Evolutionary conservation across 1,140 invertebrate species (phyloP).

Genomic region (Drosophila gunungcola): DNA sequence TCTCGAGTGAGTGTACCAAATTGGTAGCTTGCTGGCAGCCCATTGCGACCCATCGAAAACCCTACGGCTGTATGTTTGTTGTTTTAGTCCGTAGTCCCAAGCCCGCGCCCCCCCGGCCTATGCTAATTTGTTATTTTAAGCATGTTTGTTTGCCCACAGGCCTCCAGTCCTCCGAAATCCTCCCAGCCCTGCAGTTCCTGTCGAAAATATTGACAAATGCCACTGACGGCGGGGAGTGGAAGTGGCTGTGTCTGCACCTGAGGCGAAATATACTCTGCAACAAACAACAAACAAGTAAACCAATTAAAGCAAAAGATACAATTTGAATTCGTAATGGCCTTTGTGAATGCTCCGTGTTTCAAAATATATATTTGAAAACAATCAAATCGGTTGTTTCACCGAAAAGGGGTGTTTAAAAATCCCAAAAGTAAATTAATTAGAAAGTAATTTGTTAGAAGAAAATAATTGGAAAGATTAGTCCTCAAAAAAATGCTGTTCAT

Average conservation of each 20-base stretch:
- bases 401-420: background rate
- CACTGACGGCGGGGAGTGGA: slow-evolving; percentile 33
- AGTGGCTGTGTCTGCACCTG: slow-evolving; percentile 60
- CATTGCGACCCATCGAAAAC: slow-evolving; percentile 4
- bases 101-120: slow-evolving; percentile 49
- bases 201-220: slow-evolving; percentile 75
- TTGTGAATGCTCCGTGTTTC: slow-evolving; percentile 11
- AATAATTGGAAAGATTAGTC: too few relatives aligned
- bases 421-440: slow-evolving; percentile 13
- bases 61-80: slow-evolving; percentile 44
- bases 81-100: slow-evolving; percentile 44
- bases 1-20: slow-evolving; percentile 60
- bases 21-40: slow-evolving; percentile 44
- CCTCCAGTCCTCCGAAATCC: slow-evolving; percentile 11
- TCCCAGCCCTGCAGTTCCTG: slow-evolving; percentile 32
- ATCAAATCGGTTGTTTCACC: slow-evolving; percentile 7
- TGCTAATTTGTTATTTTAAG: slow-evolving; percentile 84
- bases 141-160: slow-evolving; percentile 74
- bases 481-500: too few relatives aligned
- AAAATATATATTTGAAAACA: slow-evolving; percentile 37
- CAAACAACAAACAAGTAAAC: slow-evolving; percentile 76
- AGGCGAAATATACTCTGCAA: slow-evolving; percentile 53
- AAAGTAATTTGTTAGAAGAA: slow-evolving; percentile 9
- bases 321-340: slow-evolving; percentile 72
- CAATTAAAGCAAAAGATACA: slow-evolving; percentile 80